Base-by-base conservation (phyloP, 2,888 invertebrate genomes). In the Falcaria lacertinaria region DNA sequence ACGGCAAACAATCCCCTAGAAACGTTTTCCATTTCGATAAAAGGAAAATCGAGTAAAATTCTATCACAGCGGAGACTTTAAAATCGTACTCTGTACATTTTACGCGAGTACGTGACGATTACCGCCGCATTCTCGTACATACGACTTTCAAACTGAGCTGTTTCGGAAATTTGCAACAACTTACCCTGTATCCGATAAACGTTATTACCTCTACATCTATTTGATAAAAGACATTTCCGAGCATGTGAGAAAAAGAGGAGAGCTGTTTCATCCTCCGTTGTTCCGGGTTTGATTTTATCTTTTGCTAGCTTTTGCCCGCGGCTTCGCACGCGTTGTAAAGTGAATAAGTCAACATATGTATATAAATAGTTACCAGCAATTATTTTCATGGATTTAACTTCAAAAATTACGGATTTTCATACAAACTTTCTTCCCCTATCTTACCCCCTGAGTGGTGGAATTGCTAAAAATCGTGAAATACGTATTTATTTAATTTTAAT, bases 111-210 rank as follows among this genome's bases (percentile, higher is more conserved):
- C 37, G 37, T 37, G 37, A 37, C 22, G 22, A 37, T 22, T 37
- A 37, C 25, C 22, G 7, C 13, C 22, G 22, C 14, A 11, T 28
- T 6, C 3, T 28, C 11, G 22, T 36, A 22, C 36, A 13, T 13
- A 35, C n/a, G 36, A 22, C 36, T 36, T 25, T 22, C 33, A 32
- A 45, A 42, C 34, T 33, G 44, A 34, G 34, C 52, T 48, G 54
- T 58, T 60, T 58, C 50, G 50, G 52, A 63, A 56, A 63, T 64
- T 68, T 60, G 56, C 58, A 53, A 60, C 59, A 57, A 61, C 19
- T 44, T 33, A 35, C 15, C 25, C 38, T 32, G 36, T 34, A 16
- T 32, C 11, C 15, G 6, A 44, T 37, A 36, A 34, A 42, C 36
- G 35, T 19, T 28, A 41, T 42, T 44, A 15, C 39, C 32, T 34